Evolutionary conservation across 2,888 invertebrate genomes (phyloP).

Genomic region (Xestia c-nigrum): DNA sequence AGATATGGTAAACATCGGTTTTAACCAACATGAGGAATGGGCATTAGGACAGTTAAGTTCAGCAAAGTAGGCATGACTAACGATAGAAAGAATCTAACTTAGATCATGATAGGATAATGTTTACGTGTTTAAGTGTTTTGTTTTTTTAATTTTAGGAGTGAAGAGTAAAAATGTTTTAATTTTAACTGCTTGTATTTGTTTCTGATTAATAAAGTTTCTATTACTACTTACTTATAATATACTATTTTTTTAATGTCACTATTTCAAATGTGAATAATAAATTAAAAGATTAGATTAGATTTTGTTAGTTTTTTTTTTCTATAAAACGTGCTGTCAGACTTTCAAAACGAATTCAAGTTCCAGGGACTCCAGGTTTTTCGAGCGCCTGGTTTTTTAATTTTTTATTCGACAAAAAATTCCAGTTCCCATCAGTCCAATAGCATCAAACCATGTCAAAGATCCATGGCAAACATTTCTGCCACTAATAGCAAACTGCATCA

Average conservation of each 20-base stretch:
- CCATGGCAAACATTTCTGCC: too few relatives aligned
- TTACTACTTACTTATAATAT: not conserved
- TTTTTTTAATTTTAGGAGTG: not conserved
- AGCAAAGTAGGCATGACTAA: not conserved
- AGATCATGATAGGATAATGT: not conserved
- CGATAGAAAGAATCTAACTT: too few relatives aligned
- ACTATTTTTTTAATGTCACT: not conserved
- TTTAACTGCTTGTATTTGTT: not conserved
- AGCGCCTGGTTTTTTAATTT: too few relatives aligned
- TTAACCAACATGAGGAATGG: not conserved
- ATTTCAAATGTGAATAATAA: not conserved
- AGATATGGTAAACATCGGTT: slow-evolving; percentile 11
- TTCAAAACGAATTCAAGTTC: not conserved
- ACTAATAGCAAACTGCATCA: too few relatives aligned
- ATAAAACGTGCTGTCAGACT: not conserved
- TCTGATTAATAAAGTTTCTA: not conserved
- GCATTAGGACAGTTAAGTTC: not conserved
- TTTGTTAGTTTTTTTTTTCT: not conserved
- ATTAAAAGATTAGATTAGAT: not conserved
- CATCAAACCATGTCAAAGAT: too few relatives aligned
- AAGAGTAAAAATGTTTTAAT: not conserved
- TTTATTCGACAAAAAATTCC: too few relatives aligned
- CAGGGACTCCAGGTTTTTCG: too few relatives aligned
- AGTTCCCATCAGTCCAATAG: too few relatives aligned
- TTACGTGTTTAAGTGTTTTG: not conserved